phyloP scores from a whole-genome alignment of 1,140 invertebrate genomes.

The Calosoma granatense region DNA sequence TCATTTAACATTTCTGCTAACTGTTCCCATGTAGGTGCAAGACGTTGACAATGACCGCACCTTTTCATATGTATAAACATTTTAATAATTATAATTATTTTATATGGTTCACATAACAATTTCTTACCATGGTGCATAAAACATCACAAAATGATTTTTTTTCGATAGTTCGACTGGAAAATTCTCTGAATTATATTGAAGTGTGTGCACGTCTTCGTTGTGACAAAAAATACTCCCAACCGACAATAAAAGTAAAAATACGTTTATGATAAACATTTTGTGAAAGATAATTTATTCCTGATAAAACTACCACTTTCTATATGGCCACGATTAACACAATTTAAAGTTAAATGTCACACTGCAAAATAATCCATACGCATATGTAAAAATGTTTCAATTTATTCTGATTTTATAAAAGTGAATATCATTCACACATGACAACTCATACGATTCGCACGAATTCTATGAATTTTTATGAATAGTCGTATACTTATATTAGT shows the following conservation, averaged over 20 bases:
- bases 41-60: slow-evolving; percentile 60
- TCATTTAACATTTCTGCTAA: slow-evolving; percentile 58
- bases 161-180: slow-evolving; percentile 46
- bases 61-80: slow-evolving; percentile 31
- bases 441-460: no score
- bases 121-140: slow-evolving; percentile 65
- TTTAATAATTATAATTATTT: not conserved
- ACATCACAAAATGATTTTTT: slow-evolving; percentile 66
- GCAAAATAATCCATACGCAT: no score
- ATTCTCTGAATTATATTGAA: slow-evolving; percentile 37
- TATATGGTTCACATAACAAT: slow-evolving; percentile 2
- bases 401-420: no score
- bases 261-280: not conserved
- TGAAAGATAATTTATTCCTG: not conserved
- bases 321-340: not conserved
- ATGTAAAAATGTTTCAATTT: no score
- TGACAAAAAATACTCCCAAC: slow-evolving; percentile 13
- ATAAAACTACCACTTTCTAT: not conserved
- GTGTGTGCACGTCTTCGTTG: slow-evolving; percentile 30
- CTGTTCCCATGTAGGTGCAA: slow-evolving; percentile 60
- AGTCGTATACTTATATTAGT: no score
- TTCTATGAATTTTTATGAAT: no score
- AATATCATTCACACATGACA: no score
- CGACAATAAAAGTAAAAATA: not conserved
- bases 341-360: no score